phyloP scores from a whole-genome alignment of 2,888 invertebrate genomes.

The Coelogynopora nodosa region DNA sequence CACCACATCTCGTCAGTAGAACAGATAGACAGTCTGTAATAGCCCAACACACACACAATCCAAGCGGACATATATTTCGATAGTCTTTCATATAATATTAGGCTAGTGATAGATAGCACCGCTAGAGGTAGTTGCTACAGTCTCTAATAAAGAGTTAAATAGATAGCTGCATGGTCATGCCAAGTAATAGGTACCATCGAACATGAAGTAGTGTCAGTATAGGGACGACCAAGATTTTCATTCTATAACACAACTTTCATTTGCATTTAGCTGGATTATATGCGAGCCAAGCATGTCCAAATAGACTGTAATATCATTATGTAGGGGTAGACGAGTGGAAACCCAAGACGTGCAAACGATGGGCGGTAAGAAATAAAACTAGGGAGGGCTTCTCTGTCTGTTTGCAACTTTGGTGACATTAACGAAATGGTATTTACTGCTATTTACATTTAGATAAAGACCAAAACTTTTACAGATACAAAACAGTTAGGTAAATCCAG shows the following conservation, averaged over 20 bases:
- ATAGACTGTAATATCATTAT: neutral
- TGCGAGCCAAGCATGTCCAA: neutral
- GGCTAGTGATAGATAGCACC: no score
- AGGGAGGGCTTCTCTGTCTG: neutral
- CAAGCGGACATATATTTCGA: neutral
- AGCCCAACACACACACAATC: neutral
- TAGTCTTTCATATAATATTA: neutral
- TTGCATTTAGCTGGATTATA: neutral
- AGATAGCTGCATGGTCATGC: neutral
- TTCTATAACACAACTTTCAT: neutral
- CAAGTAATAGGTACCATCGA: constrained; percentile 15
- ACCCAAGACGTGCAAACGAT: neutral
- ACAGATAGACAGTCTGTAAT: neutral
- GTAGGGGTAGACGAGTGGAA: neutral
- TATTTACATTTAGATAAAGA: neutral
- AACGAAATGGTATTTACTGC: neutral
- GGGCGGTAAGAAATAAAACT: no score
- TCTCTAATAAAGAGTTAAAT: neutral
- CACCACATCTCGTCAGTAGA: neutral
- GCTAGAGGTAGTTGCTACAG: no score
- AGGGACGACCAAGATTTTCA: neutral
- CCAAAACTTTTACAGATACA: neutral
- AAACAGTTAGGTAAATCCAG: neutral
- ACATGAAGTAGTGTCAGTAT: neutral
- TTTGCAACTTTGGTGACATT: constrained; percentile 16